These are phyloP conservation scores for Tichodroma muraria DNA, from an alignment of 2,113 vertebrate species.

Conservation along the genomic window DNA sequence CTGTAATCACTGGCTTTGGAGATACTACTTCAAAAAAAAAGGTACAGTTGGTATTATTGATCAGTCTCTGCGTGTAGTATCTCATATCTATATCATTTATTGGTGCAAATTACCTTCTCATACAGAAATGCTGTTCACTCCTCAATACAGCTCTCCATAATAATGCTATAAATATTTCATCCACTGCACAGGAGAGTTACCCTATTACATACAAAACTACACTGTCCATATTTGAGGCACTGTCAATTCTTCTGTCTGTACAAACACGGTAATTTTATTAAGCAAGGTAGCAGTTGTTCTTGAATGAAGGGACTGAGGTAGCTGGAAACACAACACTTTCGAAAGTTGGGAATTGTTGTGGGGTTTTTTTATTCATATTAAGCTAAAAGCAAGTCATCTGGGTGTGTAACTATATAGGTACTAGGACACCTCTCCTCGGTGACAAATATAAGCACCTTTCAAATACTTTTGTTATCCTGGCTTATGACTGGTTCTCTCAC, in stretches of 20 bases:
- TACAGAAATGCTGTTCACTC: background rate
- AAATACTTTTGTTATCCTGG: background rate
- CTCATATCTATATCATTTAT: background rate
- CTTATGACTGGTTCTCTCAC: background rate
- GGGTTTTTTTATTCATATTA: background rate
- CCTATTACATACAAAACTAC: background rate
- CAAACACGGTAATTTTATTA: background rate
- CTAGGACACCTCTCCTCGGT: background rate
- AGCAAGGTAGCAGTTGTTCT: background rate
- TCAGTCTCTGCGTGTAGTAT: background rate
- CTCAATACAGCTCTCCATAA: background rate
- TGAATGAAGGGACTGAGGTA: background rate
- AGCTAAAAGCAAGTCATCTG: background rate
- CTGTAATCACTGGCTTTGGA: background rate
- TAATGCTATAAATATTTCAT: background rate
- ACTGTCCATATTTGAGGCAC: background rate
- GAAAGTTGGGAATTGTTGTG: background rate
- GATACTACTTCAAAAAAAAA: background rate
- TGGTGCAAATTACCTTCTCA: background rate
- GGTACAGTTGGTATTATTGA: background rate
- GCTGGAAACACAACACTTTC: background rate
- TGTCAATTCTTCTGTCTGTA: background rate
- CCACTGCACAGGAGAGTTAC: background rate
- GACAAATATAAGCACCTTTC: background rate
- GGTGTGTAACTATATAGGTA: background rate